Evolutionary conservation across 2,888 invertebrate species (phyloP).

Genomic region (Cephalotes varians): DNA sequence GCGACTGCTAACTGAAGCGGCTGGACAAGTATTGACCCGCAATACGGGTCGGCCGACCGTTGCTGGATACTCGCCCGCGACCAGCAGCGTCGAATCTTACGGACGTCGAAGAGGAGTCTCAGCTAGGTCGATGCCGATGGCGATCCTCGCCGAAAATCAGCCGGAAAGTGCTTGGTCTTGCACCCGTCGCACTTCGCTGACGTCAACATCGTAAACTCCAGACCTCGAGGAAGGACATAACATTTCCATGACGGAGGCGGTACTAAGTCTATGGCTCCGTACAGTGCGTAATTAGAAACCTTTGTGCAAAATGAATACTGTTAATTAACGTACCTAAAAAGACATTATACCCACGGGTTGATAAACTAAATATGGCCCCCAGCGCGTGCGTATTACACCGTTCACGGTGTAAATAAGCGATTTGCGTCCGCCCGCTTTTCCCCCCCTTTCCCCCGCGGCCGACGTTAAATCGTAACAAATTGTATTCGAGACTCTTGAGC

Average conservation of each 20-base stretch:
- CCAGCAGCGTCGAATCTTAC: slow-evolving; percentile 5
- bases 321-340: slow-evolving; percentile 88
- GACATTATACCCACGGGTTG: slow-evolving; percentile 85
- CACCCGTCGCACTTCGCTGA: background rate
- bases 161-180: background rate
- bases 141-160: background rate
- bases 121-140: background rate
- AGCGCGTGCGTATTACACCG: slow-evolving; percentile 78
- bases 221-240: slow-evolving; percentile 75
- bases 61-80: slow-evolving; percentile 54
- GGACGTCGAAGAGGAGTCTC: background rate
- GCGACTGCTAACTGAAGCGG: slow-evolving; percentile 87
- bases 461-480: slow-evolving; percentile 74
- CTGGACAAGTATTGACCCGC: slow-evolving; percentile 82
- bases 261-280: slow-evolving; percentile 79
- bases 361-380: slow-evolving; percentile 81
- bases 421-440: slow-evolving; percentile 72
- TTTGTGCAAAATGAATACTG: slow-evolving; percentile 88
- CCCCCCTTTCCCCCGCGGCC: slow-evolving; percentile 30
- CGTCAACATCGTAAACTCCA: slow-evolving; percentile 36
- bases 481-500: slow-evolving; percentile 67
- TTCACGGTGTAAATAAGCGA: slow-evolving; percentile 80
- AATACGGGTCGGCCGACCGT: slow-evolving; percentile 63
- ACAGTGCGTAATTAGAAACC: slow-evolving; percentile 87
- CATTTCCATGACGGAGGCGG: slow-evolving; percentile 76